These are phyloP conservation scores for Poeciliopsis retropinna DNA, from an alignment of 2,113 vertebrate genomes.

Conservation along the genomic window DNA sequence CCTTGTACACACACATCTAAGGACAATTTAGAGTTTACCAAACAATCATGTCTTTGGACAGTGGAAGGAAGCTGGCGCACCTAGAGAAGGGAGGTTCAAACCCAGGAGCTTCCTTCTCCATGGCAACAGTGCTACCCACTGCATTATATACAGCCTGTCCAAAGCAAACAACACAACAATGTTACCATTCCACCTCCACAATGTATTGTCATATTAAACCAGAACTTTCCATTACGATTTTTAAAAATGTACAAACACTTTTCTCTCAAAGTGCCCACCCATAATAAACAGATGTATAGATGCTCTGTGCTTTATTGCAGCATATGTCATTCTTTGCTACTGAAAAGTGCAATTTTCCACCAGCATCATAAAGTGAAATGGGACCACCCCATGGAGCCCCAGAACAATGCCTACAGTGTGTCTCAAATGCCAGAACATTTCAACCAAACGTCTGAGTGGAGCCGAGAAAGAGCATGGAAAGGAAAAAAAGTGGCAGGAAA, in stretches of 20 bases:
- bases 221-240: too few species aligned
- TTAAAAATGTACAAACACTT: background rate
- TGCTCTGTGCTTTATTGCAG: background rate
- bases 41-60: too few species aligned
- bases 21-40: too few species aligned
- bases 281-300: background rate
- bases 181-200: too few species aligned
- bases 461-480: constrained; percentile 47
- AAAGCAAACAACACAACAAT: too few species aligned
- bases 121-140: too few species aligned
- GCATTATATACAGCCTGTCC: too few species aligned
- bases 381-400: constrained; percentile 17
- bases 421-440: constrained; percentile 45
- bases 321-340: background rate
- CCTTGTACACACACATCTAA: too few species aligned
- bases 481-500: constrained; percentile 49
- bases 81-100: too few species aligned
- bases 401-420: constrained; percentile 67
- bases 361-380: constrained; percentile 43
- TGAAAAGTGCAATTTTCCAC: constrained; percentile 20
- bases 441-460: constrained; percentile 36
- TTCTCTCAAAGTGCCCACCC: background rate
- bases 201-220: too few species aligned
- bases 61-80: too few species aligned
- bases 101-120: too few species aligned